Conservation (phyloP, 2,797 vertebrate species). For the Balearica regulorum region DNA sequence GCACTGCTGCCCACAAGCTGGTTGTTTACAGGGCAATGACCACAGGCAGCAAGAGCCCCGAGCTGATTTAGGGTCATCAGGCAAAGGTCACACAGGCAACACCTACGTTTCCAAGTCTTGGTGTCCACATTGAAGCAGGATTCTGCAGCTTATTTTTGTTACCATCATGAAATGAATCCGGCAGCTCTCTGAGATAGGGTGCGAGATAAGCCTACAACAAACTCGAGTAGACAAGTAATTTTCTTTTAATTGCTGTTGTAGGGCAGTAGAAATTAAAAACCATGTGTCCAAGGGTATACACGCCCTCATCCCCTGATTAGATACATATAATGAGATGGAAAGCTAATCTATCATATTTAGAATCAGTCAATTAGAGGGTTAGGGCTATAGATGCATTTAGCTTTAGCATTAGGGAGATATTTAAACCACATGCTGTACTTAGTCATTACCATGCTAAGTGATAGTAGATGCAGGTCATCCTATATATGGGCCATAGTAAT, state of each 20-base stretch:
- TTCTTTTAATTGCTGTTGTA: background rate
- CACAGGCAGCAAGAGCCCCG: background rate
- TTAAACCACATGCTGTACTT: slow-evolving; percentile 49
- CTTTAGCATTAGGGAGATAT: slow-evolving; percentile 35
- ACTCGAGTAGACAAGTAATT: background rate
- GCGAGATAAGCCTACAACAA: background rate
- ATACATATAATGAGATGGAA: slow-evolving; percentile 59
- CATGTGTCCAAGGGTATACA: background rate
- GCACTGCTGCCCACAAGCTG: background rate
- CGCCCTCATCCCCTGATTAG: slow-evolving; percentile 9
- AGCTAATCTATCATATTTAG: slow-evolving; percentile 66
- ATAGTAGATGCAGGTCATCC: slow-evolving; percentile 54
- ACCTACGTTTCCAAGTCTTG: background rate
- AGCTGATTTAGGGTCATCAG: background rate
- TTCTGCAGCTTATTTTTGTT: background rate
- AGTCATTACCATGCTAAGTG: slow-evolving; percentile 51
- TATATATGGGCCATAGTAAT: slow-evolving; percentile 53
- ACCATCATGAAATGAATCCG: background rate
- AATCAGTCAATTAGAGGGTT: slow-evolving; percentile 60
- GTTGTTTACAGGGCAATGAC: background rate
- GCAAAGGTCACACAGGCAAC: background rate
- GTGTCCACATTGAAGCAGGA: background rate
- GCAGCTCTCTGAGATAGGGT: background rate
- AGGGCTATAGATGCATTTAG: slow-evolving; percentile 33
- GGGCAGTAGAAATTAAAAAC: slow-evolving; percentile 2